phyloP scores from a whole-genome alignment of 2,113 vertebrate genomes.

The Halcyon senegalensis region DNA sequence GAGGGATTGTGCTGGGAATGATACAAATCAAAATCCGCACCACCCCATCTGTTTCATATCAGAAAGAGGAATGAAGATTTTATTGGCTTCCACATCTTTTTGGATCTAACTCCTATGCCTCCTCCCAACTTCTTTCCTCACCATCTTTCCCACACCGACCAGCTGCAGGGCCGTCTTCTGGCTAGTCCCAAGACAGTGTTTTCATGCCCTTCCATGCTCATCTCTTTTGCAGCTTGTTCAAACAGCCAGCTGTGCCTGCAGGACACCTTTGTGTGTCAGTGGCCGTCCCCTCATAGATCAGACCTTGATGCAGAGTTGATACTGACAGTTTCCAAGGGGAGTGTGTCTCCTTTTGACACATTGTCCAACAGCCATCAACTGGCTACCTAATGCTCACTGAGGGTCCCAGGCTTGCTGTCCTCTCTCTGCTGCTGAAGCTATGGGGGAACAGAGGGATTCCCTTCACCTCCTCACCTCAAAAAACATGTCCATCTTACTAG shows the following conservation, averaged over 20 bases:
- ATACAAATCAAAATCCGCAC: not conserved
- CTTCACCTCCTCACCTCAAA: not conserved
- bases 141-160: not conserved
- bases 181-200: not conserved
- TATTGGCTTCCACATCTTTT: not conserved
- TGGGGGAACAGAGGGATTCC: not conserved
- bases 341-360: rapidly evolving
- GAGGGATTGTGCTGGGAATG: not conserved
- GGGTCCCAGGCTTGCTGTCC: not conserved
- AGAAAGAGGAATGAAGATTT: not conserved
- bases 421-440: not conserved
- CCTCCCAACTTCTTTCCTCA: not conserved
- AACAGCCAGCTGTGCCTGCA: not conserved
- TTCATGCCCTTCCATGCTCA: not conserved
- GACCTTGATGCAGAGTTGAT: not conserved
- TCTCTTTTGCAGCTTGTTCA: not conserved
- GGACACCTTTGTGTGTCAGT: not conserved
- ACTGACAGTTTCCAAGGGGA: not conserved
- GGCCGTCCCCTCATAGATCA: not conserved
- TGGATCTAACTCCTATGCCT: not conserved
- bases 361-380: not conserved
- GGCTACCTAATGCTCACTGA: not conserved
- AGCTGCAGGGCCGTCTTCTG: not conserved
- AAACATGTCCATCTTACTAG: rapidly evolving
- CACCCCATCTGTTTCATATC: not conserved